Evolutionary conservation across 2,888 invertebrate genomes (phyloP), one percentile per base, ranked within the genome.

Genomic region (Mimachlamys varia): DNA sequence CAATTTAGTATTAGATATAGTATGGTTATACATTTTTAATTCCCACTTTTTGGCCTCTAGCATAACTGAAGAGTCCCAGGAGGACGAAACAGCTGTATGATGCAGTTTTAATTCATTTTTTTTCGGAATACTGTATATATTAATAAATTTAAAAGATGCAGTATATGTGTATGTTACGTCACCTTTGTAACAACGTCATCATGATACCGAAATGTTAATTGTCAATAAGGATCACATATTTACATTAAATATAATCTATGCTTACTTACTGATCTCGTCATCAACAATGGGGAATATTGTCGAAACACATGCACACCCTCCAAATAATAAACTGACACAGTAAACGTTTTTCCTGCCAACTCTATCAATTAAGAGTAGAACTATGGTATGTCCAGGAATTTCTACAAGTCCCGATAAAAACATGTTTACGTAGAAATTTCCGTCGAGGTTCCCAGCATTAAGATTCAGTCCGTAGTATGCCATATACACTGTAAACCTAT

Each of bases 391-490:
- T 49, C 89, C 91, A 5, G 91, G 91, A 33, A 90, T 89, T 44
- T 91, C 91, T 38, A 90, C 89, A 2, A 91, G 89, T 10, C 90
- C 89, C n/a, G 55, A 38, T 3, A 91, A 37, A 0, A 90, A 22
- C 53, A 87, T 90, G 62, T 91, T 91, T 5, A 91, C 50, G 88
- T 90, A 91, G 27, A 89, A 90, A n/a, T 91, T 76, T 44, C 91
- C 91, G 33, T 87, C 90, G 12, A 91, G 53, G 38, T 87, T 89
- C 12, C 90, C 90, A 0, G 89, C 89, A 49, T 90, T 91, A 0
- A 91, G 88, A n/a, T 90, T 76, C 19, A 91, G 62, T 10, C 91
- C 91, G 44, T 90, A 91, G 50, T 89, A 90, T 4, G 62, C 87
- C 90, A 90, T 90, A 22, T 44, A 89, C 33, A 90, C 90, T 89